Evolutionary conservation across 2,888 invertebrate genomes (phyloP).

Genomic region (Drosophila macrospina): DNA sequence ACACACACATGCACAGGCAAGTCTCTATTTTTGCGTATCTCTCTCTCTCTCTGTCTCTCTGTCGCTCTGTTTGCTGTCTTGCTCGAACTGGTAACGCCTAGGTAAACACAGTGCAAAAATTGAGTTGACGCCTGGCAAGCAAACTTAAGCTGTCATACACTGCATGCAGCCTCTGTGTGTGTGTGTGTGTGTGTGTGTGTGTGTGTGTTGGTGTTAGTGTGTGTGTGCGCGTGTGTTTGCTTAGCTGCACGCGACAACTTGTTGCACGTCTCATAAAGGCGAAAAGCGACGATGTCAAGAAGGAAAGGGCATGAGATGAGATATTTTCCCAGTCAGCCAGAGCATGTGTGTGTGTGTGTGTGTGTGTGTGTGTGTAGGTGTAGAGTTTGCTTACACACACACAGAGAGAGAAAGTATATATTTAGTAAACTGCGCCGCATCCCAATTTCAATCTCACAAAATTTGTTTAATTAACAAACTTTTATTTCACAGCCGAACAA

Average conservation of each 20-base stretch:
- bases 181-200: constrained; percentile 46
- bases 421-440: background rate
- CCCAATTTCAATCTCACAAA: constrained; percentile 8
- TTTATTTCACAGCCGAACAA: constrained; percentile 49
- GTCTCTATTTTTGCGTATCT: constrained; percentile 7
- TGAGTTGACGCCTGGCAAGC: constrained; percentile 76
- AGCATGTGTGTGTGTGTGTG: constrained; percentile 3
- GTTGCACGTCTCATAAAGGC: constrained; percentile 64
- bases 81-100: constrained; percentile 32
- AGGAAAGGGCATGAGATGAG: constrained; percentile 12
- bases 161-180: constrained; percentile 47
- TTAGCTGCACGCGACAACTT: constrained; percentile 74
- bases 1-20: background rate
- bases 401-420: background rate
- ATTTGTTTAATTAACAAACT: constrained; percentile 60
- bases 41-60: background rate
- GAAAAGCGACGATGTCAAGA: constrained; percentile 29
- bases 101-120: constrained; percentile 65
- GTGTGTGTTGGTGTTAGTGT: constrained; percentile 40
- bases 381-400: background rate
- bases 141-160: constrained; percentile 72
- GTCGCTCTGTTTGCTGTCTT: background rate
- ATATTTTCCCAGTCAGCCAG: background rate
- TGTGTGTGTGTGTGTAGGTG: background rate
- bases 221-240: constrained; percentile 55